These are phyloP conservation scores for Metallyticus violacea DNA, from an alignment of 2,888 invertebrate species.

Conservation along the genomic window DNA sequence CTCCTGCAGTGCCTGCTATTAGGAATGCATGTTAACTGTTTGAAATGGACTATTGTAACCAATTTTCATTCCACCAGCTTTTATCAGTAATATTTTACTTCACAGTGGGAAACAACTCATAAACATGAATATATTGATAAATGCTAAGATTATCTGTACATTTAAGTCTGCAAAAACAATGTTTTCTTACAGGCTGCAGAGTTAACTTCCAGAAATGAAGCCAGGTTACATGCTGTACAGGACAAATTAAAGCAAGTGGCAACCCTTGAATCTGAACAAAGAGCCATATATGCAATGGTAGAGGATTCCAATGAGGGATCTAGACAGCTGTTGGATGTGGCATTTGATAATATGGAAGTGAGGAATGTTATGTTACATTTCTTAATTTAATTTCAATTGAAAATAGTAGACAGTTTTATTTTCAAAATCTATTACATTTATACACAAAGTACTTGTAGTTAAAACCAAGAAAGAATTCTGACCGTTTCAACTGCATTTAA, in stretches of 20 bases:
- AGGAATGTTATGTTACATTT: not conserved
- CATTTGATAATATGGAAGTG: not conserved
- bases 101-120: too few species aligned
- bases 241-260: not conserved
- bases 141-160: too few species aligned
- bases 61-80: too few species aligned
- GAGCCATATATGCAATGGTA: not conserved
- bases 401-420: too few species aligned
- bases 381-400: too few species aligned
- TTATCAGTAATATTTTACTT: too few species aligned
- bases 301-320: constrained; percentile 5
- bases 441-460: not conserved
- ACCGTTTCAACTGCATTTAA: not conserved
- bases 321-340: not conserved
- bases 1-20: too few species aligned
- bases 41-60: too few species aligned
- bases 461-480: not conserved
- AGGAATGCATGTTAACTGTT: too few species aligned
- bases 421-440: not conserved
- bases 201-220: not conserved
- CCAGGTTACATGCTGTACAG: not conserved
- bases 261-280: constrained; percentile 4
- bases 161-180: not conserved
- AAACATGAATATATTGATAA: too few species aligned
- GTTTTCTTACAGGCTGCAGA: not conserved